Conservation (phyloP, 2,797 vertebrate genomes). For the Artibeus jamaicensis region DNA sequence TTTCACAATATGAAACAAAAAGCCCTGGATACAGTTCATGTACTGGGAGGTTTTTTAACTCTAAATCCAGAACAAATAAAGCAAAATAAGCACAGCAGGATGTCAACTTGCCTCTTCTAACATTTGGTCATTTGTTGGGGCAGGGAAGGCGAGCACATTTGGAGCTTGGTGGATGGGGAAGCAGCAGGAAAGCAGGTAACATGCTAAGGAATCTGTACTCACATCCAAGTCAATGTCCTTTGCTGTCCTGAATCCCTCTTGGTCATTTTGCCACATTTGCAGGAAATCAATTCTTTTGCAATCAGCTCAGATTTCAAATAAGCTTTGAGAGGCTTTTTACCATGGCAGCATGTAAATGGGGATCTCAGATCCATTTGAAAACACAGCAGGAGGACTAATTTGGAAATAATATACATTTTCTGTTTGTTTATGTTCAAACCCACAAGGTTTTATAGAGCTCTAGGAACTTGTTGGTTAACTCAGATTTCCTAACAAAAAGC, state of each 20-base stretch:
- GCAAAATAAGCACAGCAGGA: conserved; percentile 56
- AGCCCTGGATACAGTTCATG: conserved; percentile 46
- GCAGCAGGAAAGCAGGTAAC: background rate
- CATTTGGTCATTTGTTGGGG: conserved; percentile 45
- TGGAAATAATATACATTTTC: conserved; percentile 51
- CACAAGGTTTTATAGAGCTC: background rate
- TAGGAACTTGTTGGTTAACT: background rate
- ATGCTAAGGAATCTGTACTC: conserved; percentile 26
- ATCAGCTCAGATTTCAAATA: conserved; percentile 56
- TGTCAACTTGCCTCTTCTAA: conserved; percentile 51
- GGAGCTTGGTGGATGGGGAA: background rate
- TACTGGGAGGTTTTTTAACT: conserved; percentile 57
- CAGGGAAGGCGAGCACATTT: background rate
- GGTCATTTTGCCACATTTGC: conserved; percentile 36
- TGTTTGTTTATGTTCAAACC: conserved; percentile 45
- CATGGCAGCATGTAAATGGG: background rate
- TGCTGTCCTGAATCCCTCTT: conserved; percentile 18
- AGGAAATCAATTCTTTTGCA: conserved; percentile 56
- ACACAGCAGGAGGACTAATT: conserved; percentile 14
- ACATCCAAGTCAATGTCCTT: background rate
- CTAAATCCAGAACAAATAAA: conserved; percentile 73
- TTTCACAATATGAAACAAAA: conserved; percentile 66
- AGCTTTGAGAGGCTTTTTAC: conserved; percentile 30
- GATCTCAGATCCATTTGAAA: conserved; percentile 56
- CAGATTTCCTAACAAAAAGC: background rate